A percentile compares a stretch with the other conserved stretches of the same genome.
Conservation (phyloP, 2,888 invertebrate species). For the Drosophila rubida region DNA sequence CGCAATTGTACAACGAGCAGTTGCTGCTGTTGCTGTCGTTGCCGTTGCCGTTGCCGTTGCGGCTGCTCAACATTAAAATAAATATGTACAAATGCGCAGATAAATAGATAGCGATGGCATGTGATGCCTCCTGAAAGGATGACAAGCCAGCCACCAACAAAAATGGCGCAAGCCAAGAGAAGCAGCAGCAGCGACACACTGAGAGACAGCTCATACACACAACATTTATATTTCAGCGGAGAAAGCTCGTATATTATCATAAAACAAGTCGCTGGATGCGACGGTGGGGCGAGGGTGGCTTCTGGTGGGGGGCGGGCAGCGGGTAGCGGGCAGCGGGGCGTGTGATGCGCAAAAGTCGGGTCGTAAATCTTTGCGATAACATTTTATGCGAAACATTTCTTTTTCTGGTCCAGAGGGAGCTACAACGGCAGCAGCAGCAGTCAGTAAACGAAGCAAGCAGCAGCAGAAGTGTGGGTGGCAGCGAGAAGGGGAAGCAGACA, state of each 20-base stretch:
- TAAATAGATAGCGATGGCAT: slow-evolving; percentile 66
- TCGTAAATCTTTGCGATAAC: slow-evolving; percentile 86
- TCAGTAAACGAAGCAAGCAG: slow-evolving; percentile 61
- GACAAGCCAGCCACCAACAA: slow-evolving; percentile 57
- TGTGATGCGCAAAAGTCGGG: slow-evolving; percentile 85
- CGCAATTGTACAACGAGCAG: slow-evolving; percentile 71
- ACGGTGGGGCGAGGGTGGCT: slow-evolving; percentile 19
- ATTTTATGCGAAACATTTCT: slow-evolving; percentile 86
- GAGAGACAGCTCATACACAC: slow-evolving; percentile 73
- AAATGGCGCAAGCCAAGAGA: slow-evolving; percentile 75
- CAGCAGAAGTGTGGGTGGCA: slow-evolving; percentile 42
- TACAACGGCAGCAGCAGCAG: slow-evolving; percentile 45
- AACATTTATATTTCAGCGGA: slow-evolving; percentile 84
- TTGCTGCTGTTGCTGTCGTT: slow-evolving; percentile 26
- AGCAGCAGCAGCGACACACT: slow-evolving; percentile 15
- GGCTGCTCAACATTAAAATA: slow-evolving; percentile 78
- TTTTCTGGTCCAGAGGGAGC: slow-evolving; percentile 80
- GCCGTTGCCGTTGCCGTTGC: slow-evolving; percentile 20
- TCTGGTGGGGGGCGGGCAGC: slow-evolving; percentile 16
- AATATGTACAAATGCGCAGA: slow-evolving; percentile 81
- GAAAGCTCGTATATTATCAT: slow-evolving; percentile 85
- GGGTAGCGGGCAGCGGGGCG: slow-evolving; percentile 54
- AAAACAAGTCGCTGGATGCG: slow-evolving; percentile 81
- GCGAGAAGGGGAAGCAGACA: neutral
- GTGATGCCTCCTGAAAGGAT: slow-evolving; percentile 62